Percentiles rank a stretch among this genome's conserved stretches.
These are phyloP conservation scores for Pampusana beccarii DNA, from an alignment of 2,113 vertebrate species.

Conservation along the genomic window DNA sequence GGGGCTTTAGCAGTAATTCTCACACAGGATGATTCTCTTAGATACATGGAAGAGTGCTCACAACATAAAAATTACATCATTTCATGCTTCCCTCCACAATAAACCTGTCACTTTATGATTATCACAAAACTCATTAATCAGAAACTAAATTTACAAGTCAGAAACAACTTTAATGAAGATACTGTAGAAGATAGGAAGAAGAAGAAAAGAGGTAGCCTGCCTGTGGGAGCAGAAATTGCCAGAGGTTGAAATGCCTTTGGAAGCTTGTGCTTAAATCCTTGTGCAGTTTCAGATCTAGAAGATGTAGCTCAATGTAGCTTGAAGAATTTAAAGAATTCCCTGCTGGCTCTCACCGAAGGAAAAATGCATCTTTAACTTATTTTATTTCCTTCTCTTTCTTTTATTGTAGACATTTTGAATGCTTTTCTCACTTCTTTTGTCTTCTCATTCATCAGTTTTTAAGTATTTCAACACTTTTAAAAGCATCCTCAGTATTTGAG, in stretches of 20 bases:
- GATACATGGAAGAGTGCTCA: neutral
- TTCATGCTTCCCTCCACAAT: neutral
- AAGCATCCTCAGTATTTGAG: neutral
- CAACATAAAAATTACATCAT: neutral
- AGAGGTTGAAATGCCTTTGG: slow-evolving; percentile 3
- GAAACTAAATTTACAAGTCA: neutral
- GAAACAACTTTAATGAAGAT: neutral
- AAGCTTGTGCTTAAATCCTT: slow-evolving; percentile 17
- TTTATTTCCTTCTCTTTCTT: neutral
- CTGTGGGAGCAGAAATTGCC: neutral
- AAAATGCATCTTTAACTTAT: slow-evolving; percentile 11
- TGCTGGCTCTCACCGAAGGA: neutral
- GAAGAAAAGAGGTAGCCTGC: neutral
- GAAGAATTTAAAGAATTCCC: slow-evolving; percentile 25
- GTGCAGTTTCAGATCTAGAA: slow-evolving; percentile 10
- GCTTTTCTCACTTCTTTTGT: slow-evolving; percentile 9
- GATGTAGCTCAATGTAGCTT: neutral
- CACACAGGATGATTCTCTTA: neutral
- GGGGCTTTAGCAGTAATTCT: neutral
- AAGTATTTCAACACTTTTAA: neutral
- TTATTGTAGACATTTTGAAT: neutral
- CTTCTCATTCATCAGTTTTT: neutral
- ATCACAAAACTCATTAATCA: neutral
- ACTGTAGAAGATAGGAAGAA: neutral
- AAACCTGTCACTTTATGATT: neutral